A percentile compares a stretch with the other conserved stretches of the same genome.
phyloP scores from a whole-genome alignment of 2,797 vertebrate species.

The Eulemur mongoz region DNA sequence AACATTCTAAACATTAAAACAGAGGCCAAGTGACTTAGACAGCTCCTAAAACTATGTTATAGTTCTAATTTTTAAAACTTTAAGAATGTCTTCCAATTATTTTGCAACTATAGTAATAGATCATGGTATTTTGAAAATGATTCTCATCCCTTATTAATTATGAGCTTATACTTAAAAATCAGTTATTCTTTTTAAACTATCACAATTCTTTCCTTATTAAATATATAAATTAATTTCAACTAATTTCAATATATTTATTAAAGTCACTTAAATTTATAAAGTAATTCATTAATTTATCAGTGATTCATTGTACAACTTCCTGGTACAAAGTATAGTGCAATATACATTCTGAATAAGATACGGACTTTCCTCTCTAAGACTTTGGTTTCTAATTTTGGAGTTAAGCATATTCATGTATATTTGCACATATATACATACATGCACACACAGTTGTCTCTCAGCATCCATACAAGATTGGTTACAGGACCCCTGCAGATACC shows the following conservation, averaged over 20 bases:
- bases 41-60: background rate
- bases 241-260: background rate
- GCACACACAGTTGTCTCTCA: background rate
- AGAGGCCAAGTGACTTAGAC: background rate
- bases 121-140: background rate
- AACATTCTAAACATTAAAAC: conserved; percentile 10
- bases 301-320: background rate
- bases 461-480: background rate
- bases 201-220: background rate
- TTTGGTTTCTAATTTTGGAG: background rate
- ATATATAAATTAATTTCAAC: background rate
- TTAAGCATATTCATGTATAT: background rate
- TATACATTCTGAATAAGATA: background rate
- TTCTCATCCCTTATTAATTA: background rate
- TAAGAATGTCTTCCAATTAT: conserved; percentile 1
- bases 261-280: background rate
- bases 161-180: background rate
- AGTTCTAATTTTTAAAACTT: background rate
- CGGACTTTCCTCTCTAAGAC: background rate
- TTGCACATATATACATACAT: rapidly evolving
- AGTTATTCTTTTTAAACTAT: background rate
- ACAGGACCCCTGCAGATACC: background rate
- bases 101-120: background rate
- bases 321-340: background rate
- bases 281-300: background rate